Base-by-base conservation (phyloP, 2,888 invertebrate species). In the Nemurella pictetii region DNA sequence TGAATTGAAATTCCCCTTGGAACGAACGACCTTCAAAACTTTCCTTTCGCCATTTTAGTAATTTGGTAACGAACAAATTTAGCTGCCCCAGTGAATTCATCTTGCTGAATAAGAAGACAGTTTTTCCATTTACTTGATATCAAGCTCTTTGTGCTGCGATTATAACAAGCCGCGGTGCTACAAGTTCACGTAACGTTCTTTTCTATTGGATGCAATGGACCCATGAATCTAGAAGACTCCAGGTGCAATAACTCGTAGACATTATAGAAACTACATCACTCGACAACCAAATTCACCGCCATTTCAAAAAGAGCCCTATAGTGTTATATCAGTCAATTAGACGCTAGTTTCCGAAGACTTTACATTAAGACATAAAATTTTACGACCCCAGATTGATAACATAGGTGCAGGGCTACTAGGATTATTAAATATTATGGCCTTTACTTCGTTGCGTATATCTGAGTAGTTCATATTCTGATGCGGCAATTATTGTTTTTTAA, bases 361-460 rank as follows among this genome's bases (percentile, higher is more conserved):
- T 75, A 26, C 75, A 75, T 75, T 75, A 28, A 75, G 75, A 75
- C 75, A 75, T 75, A 27, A 75, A 75, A 75, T 75, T 75, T 75
- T 75, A 55, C 55, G 55, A 55, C 55, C 20, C 55, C 55, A 55
- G 55, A 55, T 55, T 55, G 55, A 55, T 55, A 55, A 55, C 55
- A 55, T 55, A 55, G 20, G 55, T 32, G n/a, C n/a, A n/a, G n/a
- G n/a, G n/a, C n/a, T n/a, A 32, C 9, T 55, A 55, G 15, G 55
- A 55, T 55, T 55, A 55, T 55, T 55, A 55, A 55, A 55, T 55
- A 20, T 55, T 55, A 55, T 55, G 55, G 55, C 55, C n/a, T 55
- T 55, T 15, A 7, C 55, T 55, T 55, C 55, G 55, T 55, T 55
- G n/a, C n/a, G 20, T 55, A 55, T 55, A 55, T 55, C 15, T 20